Evolutionary conservation across 2,113 vertebrate species (phyloP), one percentile per base, ranked within the genome.

Genomic region (Prionailurus viverrinus): DNA sequence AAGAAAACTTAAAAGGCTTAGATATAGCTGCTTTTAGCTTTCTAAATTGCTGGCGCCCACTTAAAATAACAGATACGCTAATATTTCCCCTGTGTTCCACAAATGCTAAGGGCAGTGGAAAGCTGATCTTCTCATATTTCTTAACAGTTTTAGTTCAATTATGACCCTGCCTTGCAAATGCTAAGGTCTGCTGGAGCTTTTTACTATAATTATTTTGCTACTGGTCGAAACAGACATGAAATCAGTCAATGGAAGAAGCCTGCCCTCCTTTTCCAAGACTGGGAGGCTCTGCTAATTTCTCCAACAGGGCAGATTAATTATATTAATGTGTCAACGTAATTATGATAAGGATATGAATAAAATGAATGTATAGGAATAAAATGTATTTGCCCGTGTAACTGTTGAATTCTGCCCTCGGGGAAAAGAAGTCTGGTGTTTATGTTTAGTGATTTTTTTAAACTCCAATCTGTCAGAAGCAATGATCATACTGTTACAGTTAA

Each of bases 21-120:
- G 97, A 97, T 86, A 95, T 58, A 96, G 94, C 98, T 98, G 98
- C 96, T 97, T 98, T 98, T 97, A 97, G 89, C 96, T 97, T 87
- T 94, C 94, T 66, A 66, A 97, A 95, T 92, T 36, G 73, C 84
- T 83, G 74, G 36, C 95, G 79, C 45, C 80, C 76, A 74, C 93
- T 97, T 96, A 97, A 74, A 98, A 94, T 97, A 93, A 97, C 94
- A 98, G 93, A 90, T 14, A 14, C 0, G 16, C 48, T 97, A 58
- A 97, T 95, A 97, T 98, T 95, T 91, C 81, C 96, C 90, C 31
- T 19, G 29, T 95, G 83, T 97, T 98, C 53, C 93, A 94, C 89
- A 98, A 93, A 97, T 33, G 63, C 25, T 63, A 73, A 73, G 29
- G 82, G 53, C 76, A 48, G 16, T 23, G 1, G 95, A 89, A 96